Conservation (phyloP, 2,113 vertebrate genomes). For the Strix aluco region DNA sequence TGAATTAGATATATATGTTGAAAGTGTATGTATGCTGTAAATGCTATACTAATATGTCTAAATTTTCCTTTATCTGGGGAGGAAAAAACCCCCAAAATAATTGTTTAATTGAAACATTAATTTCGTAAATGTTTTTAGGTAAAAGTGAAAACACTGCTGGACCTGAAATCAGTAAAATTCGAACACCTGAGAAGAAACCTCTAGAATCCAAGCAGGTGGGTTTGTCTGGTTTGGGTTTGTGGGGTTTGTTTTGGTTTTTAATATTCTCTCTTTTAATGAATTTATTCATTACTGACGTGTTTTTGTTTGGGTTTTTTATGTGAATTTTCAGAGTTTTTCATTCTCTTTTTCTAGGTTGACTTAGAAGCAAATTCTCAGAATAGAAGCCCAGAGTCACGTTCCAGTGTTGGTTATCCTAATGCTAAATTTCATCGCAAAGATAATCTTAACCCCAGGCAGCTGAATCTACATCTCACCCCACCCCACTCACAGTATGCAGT, state of each 20-base stretch:
- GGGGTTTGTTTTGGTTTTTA: not conserved
- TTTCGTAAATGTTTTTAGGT: slow-evolving; percentile 75
- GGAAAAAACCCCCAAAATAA: not conserved
- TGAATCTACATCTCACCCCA: slow-evolving; percentile 88
- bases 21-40: not conserved
- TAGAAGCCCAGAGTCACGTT: slow-evolving; percentile 88
- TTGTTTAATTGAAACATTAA: not conserved
- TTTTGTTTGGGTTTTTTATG: not conserved
- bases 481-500: slow-evolving; percentile 85
- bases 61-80: not conserved
- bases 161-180: slow-evolving; percentile 87
- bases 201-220: slow-evolving; percentile 85
- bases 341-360: slow-evolving; percentile 80
- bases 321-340: not conserved
- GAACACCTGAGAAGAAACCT: slow-evolving; percentile 91
- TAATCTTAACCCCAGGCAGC: slow-evolving; percentile 84
- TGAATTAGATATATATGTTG: not conserved
- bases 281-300: not conserved
- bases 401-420: slow-evolving; percentile 79
- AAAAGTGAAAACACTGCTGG: slow-evolving; percentile 89
- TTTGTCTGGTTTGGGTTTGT: not conserved
- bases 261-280: not conserved
- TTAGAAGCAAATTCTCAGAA: slow-evolving; percentile 84
- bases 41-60: not conserved
- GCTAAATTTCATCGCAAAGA: slow-evolving; percentile 92